Base-by-base conservation (phyloP, 1,140 invertebrate genomes). In the Drosophila truncata region DNA sequence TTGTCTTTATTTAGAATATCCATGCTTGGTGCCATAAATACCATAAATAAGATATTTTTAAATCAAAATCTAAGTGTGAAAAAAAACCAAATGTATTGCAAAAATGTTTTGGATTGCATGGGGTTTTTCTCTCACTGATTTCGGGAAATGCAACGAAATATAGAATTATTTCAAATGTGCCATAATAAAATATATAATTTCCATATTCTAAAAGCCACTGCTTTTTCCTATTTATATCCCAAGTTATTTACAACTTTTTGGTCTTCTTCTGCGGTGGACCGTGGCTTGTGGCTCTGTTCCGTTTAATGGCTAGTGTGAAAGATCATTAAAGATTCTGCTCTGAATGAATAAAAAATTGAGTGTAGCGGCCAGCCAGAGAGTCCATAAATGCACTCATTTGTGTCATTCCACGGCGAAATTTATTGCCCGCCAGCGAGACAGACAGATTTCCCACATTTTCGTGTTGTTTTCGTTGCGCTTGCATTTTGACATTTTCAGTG, bases 401-500 rank as follows among this genome's bases (percentile, higher is more conserved):
- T 52, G 52, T 35, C 31, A 50, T 50, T 65, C 31, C 39, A 7
- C 27, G 9, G 37, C 16, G 9, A 29, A 67, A 46, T 54, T 67
- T 70, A 67, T 54, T 18, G 35, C 29, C 66, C 18, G 37, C 47
- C 18, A 29, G 29, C 16, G 27, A 65, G 42, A 37, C 37, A 41
- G 37, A n/a, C 18, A 29, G 27, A 47, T 50, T 55, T 61, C 18
- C 37, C 37, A 20, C 58, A 42, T 31, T 62, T 64, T 50, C 35
- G n/a, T 14, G 13, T 20, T 62, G 62, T 66, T 69, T 66, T 66
- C 35, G 23, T 33, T 35, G 46, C 46, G 46, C 35, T 67, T 65
- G 66, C 66, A 52, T 54, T 54, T 54, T 66, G 66, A 70, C 66
- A 70, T 67, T 67, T 70, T 70, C 66, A 67, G 63, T 67, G 63